These are phyloP conservation scores for Amphilophus citrinellus DNA, from an alignment of 2,113 vertebrate species.

Conservation along the genomic window DNA sequence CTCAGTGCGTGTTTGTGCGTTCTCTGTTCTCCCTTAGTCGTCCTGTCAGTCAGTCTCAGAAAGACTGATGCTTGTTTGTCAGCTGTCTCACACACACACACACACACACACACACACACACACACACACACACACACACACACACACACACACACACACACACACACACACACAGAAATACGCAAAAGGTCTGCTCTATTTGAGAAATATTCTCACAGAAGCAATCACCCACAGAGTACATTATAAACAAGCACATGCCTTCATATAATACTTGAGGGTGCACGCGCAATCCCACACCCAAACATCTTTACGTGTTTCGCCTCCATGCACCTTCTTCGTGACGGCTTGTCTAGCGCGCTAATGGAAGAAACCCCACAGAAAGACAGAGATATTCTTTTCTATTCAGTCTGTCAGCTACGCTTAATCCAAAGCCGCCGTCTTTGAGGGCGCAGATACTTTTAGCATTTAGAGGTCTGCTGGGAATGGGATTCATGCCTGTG, in stretches of 20 bases:
- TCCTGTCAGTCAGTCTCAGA: conserved; percentile 57
- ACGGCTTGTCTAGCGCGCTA: conserved; percentile 32
- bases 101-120: conserved; percentile 23
- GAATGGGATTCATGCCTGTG: conserved; percentile 43
- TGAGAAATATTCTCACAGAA: not conserved
- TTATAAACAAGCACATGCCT: conserved; percentile 19
- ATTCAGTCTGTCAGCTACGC: conserved; percentile 62
- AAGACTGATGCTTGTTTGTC: conserved; percentile 52
- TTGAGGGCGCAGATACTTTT: conserved; percentile 45
- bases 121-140: not conserved
- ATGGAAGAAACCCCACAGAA: conserved; percentile 50
- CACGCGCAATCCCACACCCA: not conserved
- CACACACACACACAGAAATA: not conserved
- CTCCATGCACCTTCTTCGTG: not conserved
- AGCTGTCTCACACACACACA: conserved; percentile 42
- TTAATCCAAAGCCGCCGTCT: conserved; percentile 54
- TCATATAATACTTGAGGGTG: not conserved
- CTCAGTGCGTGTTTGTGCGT: not conserved
- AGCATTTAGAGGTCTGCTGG: conserved; percentile 56
- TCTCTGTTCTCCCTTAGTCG: conserved; percentile 32
- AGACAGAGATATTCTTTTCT: conserved; percentile 39
- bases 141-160: no score
- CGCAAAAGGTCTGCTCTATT: not conserved
- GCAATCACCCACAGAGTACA: conserved; percentile 5
- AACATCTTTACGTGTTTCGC: conserved; percentile 25